Base-by-base conservation (phyloP, 2,113 vertebrate genomes). In the Antigone vipio region DNA sequence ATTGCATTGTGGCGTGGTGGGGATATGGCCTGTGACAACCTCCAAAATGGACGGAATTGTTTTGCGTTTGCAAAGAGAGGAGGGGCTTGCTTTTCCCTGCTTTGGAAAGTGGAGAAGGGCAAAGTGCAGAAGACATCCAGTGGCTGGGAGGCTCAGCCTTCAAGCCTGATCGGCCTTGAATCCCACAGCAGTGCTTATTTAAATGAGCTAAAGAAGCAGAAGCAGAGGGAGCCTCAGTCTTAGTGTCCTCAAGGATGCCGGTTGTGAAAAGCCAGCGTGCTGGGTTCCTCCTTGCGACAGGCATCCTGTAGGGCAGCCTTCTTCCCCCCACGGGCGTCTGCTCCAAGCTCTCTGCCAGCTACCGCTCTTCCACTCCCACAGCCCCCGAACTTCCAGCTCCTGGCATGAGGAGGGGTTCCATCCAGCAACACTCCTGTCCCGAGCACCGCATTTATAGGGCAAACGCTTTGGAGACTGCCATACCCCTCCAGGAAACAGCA, bases 261-360 rank as follows among this genome's bases (percentile, higher is more conserved):
- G 53, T 29, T 60, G 35, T 45, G 83, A 91, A 90, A 71, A 0
- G 0, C 9, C 23, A 7, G 20, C 6, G 34, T 24, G 11, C 2
- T 5, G 21, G 30, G 27, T 9, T 91, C 68, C 73, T 79, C 34
- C 38, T 50, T 66, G n/a, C 62, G 45, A 72, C 21, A 49, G 68
- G 15, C 29, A 68, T 42, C 44, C 15, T 9, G 22, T 0, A 47
- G 62, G 19, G 45, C 53, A 81, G n/a, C 40, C 24, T n/a, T 44
- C 44, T 74, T 59, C 20, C 12, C 56, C 26, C 35, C 18, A 19
- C 0, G 0, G 34, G 38, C 4, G 1, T 79, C 71, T 64, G 44
- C 59, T 77, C 50, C 56, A 45, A 79, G 13, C 44, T 75, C 15
- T 89, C 38, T 81, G n/a, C 49, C 38, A 47, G 2, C 16, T 71